Evolutionary conservation across 2,888 invertebrate genomes (phyloP), one percentile per base, ranked within the genome.

Genomic region (Icerya purchasi): DNA sequence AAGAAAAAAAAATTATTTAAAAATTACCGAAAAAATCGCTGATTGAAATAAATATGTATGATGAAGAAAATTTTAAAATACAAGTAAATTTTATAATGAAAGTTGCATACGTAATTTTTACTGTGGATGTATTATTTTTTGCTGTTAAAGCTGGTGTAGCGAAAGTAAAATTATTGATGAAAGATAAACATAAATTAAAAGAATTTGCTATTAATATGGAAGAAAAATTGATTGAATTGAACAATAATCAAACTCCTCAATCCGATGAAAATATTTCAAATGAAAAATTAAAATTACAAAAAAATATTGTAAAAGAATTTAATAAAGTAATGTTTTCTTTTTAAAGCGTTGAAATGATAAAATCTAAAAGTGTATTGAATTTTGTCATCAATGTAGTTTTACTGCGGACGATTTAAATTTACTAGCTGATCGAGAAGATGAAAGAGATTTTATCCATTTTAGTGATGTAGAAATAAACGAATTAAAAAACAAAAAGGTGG

Each of bases 321-420:
- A 52, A 52, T 52, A 52, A 52, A 52, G 52, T 52, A 14, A 54
- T 54, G 50, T 56, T 56, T 50, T 50, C 49, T 50, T 56, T 50
- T 14, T 50, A 56, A 56, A 56, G 22, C 22, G 56, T 56, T 56
- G 50, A 50, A 56, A 50, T 22, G 3, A 20, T 22, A 56, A 56
- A 56, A 56, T 56, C 56, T 56, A 56, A 56, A 49, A 56, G 56
- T 56, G 50, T 56, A 21, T 22, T 56, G 14, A 56, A 56, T 56
- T 56, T 56, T 56, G 50, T 56, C 22, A 56, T 50, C 22, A 21
- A 56, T 56, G 50, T 56, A 22, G 49, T n/a, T n/a, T 56, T 49
- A 56, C 56, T 50, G 56, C 49, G 22, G 56, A 56, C 50, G 50
- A 56, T 56, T 56, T 50, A 56, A 56, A 56, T 50, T 49, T 50